A percentile compares a stretch with the other conserved stretches of the same genome.
phyloP scores from a whole-genome alignment of 2,888 invertebrate species.

The Meteorus cinctellus region DNA sequence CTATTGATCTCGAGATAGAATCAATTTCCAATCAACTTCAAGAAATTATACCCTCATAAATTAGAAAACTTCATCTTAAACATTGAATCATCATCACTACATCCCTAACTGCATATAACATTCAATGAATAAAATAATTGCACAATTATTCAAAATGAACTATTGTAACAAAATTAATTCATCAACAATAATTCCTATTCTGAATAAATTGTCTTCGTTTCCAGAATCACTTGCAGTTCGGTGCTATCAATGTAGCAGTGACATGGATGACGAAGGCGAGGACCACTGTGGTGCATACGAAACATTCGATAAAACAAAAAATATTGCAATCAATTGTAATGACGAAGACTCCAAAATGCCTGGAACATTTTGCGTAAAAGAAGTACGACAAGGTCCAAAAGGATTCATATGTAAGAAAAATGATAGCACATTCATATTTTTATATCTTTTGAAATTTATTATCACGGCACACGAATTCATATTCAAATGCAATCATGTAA shows the following conservation, averaged over 20 bases:
- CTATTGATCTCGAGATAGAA: no score
- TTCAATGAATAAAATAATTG: no score
- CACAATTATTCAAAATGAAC: no score
- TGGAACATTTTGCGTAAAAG: conserved; percentile 97
- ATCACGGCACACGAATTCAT: background rate
- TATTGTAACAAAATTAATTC: no score
- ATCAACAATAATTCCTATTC: no score
- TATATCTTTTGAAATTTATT: conserved; percentile 1
- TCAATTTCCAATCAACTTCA: no score
- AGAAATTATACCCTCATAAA: no score
- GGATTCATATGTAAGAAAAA: conserved; percentile 92
- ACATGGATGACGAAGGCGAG: conserved; percentile 85
- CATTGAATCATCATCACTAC: no score
- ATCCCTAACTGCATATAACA: no score
- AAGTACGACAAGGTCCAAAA: conserved; percentile 93
- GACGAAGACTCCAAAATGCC: conserved; percentile 95
- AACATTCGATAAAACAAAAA: conserved; percentile 87
- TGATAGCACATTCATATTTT: conserved; percentile 2
- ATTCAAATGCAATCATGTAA: conserved; percentile 27
- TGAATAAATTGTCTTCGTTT: no score
- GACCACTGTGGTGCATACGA: conserved; percentile 94
- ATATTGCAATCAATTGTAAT: conserved; percentile 94
- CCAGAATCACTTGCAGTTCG: conserved; percentile 78
- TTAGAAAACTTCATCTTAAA: no score
- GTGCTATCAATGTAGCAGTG: conserved; percentile 95